Conservation (phyloP, 2,888 invertebrate genomes). For the Ceramica pisi region DNA sequence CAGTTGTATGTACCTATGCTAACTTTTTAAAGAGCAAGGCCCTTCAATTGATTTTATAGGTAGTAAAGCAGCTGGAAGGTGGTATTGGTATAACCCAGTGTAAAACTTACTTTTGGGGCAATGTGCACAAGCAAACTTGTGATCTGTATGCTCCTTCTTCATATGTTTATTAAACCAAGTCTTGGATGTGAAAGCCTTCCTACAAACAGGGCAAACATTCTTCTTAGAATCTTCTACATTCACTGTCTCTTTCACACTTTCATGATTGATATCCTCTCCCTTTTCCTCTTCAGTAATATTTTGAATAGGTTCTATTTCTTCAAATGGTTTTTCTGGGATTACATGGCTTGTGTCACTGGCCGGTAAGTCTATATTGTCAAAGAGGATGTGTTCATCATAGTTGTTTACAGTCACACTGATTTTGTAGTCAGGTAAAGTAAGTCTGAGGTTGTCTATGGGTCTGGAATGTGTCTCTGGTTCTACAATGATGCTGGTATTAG, state of each 20-base stretch:
- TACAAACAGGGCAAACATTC: constrained; percentile 78
- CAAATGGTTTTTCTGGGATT: constrained; percentile 32
- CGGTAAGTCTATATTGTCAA: constrained; percentile 53
- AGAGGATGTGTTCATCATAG: constrained; percentile 55
- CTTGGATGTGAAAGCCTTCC: constrained; percentile 79
- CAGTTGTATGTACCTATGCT: not conserved
- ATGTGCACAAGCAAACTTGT: constrained; percentile 76
- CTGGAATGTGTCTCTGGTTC: constrained; percentile 69
- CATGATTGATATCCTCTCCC: constrained; percentile 27
- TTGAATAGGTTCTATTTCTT: constrained; percentile 41
- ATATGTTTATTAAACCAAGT: constrained; percentile 84
- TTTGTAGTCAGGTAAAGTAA: constrained; percentile 80
- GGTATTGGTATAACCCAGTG: not conserved
- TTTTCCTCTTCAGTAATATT: constrained; percentile 38
- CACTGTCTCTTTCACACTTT: constrained; percentile 40
- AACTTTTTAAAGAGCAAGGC: too few species aligned
- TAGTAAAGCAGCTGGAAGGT: too few species aligned
- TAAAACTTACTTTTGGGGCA: constrained; percentile 76
- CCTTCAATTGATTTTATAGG: too few species aligned
- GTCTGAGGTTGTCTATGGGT: constrained; percentile 67
- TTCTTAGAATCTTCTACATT: constrained; percentile 62
- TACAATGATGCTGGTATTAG: constrained; percentile 78
- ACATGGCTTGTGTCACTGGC: constrained; percentile 20
- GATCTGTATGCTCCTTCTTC: constrained; percentile 79
- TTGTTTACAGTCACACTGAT: constrained; percentile 73